Percentiles rank a stretch among this genome's conserved stretches.
These are phyloP conservation scores for Neogobius melanostomus DNA, from an alignment of 2,113 vertebrate genomes.

Conservation along the genomic window DNA sequence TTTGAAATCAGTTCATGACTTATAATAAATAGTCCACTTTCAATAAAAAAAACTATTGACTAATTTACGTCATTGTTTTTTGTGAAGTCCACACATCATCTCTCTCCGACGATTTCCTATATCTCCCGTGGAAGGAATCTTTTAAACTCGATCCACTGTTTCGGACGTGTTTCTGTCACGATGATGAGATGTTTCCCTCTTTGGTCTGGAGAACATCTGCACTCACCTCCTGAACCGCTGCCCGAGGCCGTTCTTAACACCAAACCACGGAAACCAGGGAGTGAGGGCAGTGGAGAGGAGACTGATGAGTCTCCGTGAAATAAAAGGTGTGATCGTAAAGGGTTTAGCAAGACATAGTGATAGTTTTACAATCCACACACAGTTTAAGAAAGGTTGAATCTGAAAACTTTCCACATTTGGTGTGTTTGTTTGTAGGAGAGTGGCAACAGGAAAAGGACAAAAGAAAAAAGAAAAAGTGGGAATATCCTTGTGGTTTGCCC, in stretches of 20 bases:
- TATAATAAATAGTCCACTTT: too few species aligned
- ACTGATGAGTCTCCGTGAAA: not conserved
- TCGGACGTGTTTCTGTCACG: constrained; percentile 40
- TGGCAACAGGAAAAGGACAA: too few species aligned
- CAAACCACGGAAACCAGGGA: not conserved
- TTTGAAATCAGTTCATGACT: too few species aligned
- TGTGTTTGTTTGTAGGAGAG: too few species aligned
- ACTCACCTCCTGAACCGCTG: constrained; percentile 27
- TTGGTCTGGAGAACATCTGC: constrained; percentile 27
- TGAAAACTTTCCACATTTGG: too few species aligned
- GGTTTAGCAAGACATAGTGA: too few species aligned
- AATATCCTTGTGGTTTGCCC: too few species aligned
- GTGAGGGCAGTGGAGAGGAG: not conserved
- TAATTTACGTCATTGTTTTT: not conserved
- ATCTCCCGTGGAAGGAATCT: constrained; percentile 31
- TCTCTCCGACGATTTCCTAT: constrained; percentile 29
- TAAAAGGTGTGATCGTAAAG: not conserved
- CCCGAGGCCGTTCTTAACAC: constrained; percentile 30
- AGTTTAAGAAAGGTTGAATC: too few species aligned
- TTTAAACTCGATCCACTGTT: constrained; percentile 56
- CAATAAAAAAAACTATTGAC: too few species aligned
- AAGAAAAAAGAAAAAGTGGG: too few species aligned
- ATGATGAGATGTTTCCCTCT: constrained; percentile 60
- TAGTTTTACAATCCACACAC: too few species aligned
- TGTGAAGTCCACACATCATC: not conserved